Evolutionary conservation across 2,113 vertebrate genomes (phyloP), one percentile per base, ranked within the genome.

Genomic region (Dicaeum eximium): DNA sequence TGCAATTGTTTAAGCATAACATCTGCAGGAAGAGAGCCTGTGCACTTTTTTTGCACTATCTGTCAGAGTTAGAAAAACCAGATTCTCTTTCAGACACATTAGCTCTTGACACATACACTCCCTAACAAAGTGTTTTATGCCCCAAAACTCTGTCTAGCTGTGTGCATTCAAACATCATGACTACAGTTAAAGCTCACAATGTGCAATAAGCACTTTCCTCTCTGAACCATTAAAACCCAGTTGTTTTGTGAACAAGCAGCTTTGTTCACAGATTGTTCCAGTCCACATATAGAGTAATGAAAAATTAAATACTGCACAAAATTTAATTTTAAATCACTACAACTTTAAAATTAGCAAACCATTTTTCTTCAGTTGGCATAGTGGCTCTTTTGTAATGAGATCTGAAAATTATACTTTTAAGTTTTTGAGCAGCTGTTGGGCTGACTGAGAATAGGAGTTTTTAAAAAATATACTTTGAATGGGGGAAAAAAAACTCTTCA

Each of bases 361-460:
- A 65, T 95, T 93, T 90, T 90, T 93, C 80, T 90, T 94, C 40
- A 57, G 40, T 75, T 86, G 69, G 51, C 62, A n/a, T 31, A 82
- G 53, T 44, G 62, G 31, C 13, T 92, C 21, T 65, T 80, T 64
- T 88, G 25, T 65, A 61, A 31, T 72, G 64, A 80, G 57, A 69
- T 72, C 53, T 80, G 67, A 31, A 80, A 94, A 82, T n/a, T 72
- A 57, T 74, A 71, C 60, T 93, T 73, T 45, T 45, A 90, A 67
- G 62, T 79, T 82, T 90, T 77, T 83, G 37, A 86, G 75, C 62
- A 95, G 51, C 35, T 93, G 42, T 78, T 94, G 31, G 54, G 40
- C 47, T 81, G 28, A 22, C n/a, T 77, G 45, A 65, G 82, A 92
- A 64, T 42, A 79, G 67, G 37, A 91, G 27, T 13, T 75, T 92